A percentile compares a stretch with the other conserved stretches of the same genome.
Conservation (phyloP, 2,888 invertebrate species). For the Agrotis clavis region DNA sequence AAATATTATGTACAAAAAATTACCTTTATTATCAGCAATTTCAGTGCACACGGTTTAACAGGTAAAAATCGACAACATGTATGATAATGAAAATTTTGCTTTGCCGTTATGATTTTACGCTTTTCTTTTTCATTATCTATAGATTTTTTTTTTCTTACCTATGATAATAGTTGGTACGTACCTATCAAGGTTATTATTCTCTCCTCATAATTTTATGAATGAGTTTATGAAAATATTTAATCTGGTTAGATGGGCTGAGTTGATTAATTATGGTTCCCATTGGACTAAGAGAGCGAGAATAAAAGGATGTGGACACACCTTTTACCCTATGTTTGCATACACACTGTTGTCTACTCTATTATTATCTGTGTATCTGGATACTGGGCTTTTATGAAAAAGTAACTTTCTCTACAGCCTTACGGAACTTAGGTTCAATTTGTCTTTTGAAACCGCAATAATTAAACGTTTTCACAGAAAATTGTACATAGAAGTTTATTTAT, state of each 20-base stretch:
- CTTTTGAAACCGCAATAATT: too few relatives aligned
- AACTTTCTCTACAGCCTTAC: not conserved
- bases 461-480: too few relatives aligned
- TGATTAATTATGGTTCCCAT: not conserved
- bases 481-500: too few relatives aligned
- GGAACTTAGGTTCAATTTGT: not conserved
- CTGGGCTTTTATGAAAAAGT: too few relatives aligned
- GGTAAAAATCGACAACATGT: not conserved
- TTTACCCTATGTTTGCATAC: not conserved
- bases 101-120: not conserved
- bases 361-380: too few relatives aligned
- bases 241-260: not conserved
- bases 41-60: not conserved
- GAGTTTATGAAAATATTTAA: not conserved
- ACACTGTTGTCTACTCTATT: not conserved
- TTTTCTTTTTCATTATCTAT: not conserved
- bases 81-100: not conserved
- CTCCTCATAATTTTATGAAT: not conserved
- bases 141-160: not conserved
- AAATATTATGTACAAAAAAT: slow-evolving; percentile 1
- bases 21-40: not conserved
- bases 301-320: not conserved
- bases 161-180: not conserved
- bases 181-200: not conserved
- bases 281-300: not conserved